Conservation (phyloP, 2,797 vertebrate species). For the Cirrhinus molitorella region DNA sequence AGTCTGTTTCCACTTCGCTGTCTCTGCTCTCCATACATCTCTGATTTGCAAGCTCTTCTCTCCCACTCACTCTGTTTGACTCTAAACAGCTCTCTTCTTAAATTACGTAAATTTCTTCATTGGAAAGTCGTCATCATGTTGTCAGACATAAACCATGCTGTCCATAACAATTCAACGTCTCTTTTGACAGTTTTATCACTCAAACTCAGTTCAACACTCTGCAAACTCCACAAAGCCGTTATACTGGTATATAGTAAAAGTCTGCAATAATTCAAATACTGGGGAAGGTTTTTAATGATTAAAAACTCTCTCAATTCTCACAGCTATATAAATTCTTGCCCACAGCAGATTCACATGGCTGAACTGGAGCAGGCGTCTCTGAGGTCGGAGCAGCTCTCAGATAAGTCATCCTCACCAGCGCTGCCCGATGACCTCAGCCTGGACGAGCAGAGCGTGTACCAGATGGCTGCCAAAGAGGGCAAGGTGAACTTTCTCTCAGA, state of each 20-base stretch:
- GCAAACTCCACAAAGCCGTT: background rate
- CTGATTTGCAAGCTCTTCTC: conserved; percentile 61
- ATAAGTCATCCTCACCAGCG: conserved; percentile 92
- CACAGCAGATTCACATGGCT: conserved; percentile 92
- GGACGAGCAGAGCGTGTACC: conserved; percentile 85
- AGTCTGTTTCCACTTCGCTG: conserved; percentile 64
- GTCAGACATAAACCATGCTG: conserved; percentile 18
- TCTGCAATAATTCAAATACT: background rate
- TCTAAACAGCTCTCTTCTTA: conserved; percentile 38
- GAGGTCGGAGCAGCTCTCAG: conserved; percentile 87
- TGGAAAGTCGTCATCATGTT: conserved; percentile 5
- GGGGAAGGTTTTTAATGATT: background rate
- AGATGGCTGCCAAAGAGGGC: conserved; percentile 78
- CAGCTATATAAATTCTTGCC: conserved; percentile 45
- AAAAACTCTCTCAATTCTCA: background rate
- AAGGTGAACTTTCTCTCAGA: conserved; percentile 77
- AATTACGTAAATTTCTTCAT: conserved; percentile 26
- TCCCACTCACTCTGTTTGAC: conserved; percentile 49
- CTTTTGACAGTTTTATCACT: background rate
- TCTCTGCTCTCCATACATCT: conserved; percentile 49
- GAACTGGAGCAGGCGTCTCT: conserved; percentile 96
- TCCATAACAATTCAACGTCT: conserved; percentile 9
- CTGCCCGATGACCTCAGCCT: conserved; percentile 91
- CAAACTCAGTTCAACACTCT: conserved; percentile 1
- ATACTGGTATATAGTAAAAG: background rate